Conservation (phyloP, 2,888 invertebrate genomes). For the Stenchaetothrips biformis region DNA sequence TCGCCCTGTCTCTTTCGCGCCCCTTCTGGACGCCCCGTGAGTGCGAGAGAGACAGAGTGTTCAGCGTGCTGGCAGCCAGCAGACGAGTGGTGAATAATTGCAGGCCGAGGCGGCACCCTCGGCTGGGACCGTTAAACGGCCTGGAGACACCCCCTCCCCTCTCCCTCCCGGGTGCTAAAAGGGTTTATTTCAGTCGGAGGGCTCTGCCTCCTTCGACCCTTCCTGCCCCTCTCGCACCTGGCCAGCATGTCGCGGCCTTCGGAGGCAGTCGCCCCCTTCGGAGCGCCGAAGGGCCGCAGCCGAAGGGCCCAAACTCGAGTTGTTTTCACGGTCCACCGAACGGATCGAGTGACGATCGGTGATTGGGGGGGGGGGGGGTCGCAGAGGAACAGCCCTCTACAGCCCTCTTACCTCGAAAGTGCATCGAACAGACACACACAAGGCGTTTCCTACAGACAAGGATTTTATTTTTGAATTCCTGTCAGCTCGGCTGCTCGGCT, state of each 20-base stretch:
- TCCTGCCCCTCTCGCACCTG: neutral
- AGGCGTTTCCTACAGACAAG: no score
- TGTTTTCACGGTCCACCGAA: neutral
- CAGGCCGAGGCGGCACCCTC: neutral
- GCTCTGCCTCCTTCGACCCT: neutral
- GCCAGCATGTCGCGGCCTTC: no score
- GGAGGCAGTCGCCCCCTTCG: no score
- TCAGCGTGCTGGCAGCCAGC: neutral
- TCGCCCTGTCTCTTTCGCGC: neutral
- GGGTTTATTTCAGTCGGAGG: neutral
- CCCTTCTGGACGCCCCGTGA: neutral
- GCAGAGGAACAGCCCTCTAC: no score
- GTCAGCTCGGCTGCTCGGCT: no score
- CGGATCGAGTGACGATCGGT: neutral
- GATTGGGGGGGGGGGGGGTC: no score
- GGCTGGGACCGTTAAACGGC: neutral
- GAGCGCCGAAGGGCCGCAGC: neutral
- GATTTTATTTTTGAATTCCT: no score
- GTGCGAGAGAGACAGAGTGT: neutral
- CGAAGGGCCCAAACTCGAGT: neutral
- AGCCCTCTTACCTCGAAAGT: neutral
- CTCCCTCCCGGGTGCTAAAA: neutral
- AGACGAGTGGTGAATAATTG: neutral
- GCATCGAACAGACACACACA: no score
- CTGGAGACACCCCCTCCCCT: neutral